Conservation (phyloP, 2,888 invertebrate genomes). For the Chalcosyrphus nemorum region DNA sequence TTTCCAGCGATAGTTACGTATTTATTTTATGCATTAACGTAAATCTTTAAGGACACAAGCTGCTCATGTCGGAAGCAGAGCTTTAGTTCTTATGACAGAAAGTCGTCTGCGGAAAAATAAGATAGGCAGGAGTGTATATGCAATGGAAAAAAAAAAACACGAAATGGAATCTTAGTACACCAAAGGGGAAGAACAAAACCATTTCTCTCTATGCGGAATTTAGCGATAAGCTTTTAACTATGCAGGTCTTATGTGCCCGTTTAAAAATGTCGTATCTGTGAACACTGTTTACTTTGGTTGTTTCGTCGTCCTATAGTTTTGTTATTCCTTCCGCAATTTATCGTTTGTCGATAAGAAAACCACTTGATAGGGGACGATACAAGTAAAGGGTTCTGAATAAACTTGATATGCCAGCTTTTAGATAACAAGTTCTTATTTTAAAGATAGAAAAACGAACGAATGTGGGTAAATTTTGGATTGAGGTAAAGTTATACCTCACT, state of each 20-base stretch:
- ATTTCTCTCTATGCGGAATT: not conserved
- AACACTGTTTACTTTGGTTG: not conserved
- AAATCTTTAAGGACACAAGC: slow-evolving; percentile 38
- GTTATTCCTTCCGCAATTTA: not conserved
- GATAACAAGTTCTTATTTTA: not conserved
- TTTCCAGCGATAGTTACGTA: not conserved
- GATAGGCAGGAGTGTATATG: not conserved
- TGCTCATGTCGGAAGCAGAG: slow-evolving; percentile 1
- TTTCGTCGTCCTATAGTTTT: not conserved
- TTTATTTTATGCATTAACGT: slow-evolving; percentile 39
- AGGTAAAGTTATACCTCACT: too few relatives aligned
- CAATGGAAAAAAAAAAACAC: slow-evolving; percentile 33
- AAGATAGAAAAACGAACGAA: not conserved
- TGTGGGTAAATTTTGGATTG: not conserved
- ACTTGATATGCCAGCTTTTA: not conserved
- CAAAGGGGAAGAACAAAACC: slow-evolving; percentile 4
- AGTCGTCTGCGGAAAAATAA: not conserved
- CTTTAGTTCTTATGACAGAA: not conserved
- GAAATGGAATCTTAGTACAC: slow-evolving; percentile 2
- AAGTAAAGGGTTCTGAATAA: not conserved
- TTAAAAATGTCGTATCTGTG: slow-evolving; percentile 16
- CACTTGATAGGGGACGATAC: not conserved
- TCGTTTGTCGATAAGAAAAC: slow-evolving; percentile 1
- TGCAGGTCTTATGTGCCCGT: slow-evolving; percentile 41
- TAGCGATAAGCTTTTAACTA: slow-evolving; percentile 30